Percentiles rank a stretch among this genome's conserved stretches.
These are phyloP conservation scores for Chamaea fasciata DNA, from an alignment of 2,113 vertebrate species.

Conservation along the genomic window DNA sequence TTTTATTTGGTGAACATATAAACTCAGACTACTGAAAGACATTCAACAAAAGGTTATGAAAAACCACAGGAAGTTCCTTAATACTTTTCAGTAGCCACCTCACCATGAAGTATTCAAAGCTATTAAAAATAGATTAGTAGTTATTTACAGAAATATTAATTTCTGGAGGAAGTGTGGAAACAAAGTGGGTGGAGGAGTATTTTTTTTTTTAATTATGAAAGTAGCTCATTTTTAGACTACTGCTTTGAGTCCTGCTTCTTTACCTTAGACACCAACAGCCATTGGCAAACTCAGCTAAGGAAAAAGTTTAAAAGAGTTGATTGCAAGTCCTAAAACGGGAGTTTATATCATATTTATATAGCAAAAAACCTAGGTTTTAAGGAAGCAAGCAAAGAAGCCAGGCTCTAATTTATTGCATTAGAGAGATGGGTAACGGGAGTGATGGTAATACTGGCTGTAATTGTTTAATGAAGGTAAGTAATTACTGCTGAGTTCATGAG, in stretches of 20 bases:
- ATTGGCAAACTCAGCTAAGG: neutral
- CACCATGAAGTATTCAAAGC: neutral
- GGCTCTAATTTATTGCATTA: neutral
- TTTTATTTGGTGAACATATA: neutral
- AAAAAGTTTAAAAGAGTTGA: neutral
- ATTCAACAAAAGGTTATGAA: neutral
- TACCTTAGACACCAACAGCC: neutral
- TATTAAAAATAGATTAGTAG: neutral
- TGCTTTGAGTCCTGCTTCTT: neutral
- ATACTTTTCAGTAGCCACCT: neutral
- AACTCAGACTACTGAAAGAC: neutral
- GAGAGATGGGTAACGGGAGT: neutral
- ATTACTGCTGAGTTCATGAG: neutral
- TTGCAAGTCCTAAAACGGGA: neutral
- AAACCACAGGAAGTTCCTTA: neutral
- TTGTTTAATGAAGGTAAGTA: constrained; percentile 34
- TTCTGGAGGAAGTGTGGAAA: neutral
- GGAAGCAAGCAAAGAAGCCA: neutral
- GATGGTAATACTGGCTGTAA: constrained; percentile 9
- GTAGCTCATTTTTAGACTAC: neutral
- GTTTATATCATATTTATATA: neutral
- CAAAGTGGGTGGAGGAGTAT: neutral
- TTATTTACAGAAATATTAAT: neutral
- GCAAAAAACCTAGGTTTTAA: neutral
- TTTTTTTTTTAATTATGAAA: neutral